Evolutionary conservation across 2,888 invertebrate species (phyloP).

Genomic region (Baronia brevicornis): DNA sequence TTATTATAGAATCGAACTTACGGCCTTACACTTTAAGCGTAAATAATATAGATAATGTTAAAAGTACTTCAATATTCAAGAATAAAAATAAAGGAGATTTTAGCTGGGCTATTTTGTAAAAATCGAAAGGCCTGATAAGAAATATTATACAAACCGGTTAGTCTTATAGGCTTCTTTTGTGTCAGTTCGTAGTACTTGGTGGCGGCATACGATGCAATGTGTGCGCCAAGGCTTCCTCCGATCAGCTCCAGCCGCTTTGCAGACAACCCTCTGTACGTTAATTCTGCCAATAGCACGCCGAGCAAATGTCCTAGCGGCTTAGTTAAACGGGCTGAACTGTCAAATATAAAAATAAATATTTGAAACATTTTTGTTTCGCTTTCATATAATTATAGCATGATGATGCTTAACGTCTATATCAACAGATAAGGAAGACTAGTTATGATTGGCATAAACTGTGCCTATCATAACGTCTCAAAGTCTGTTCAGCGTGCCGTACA

Average conservation of each 20-base stretch:
- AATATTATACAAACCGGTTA: conserved; percentile 34
- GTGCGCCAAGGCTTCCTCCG: conserved; percentile 60
- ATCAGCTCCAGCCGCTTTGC: conserved; percentile 42
- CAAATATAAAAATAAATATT: conserved; percentile 10
- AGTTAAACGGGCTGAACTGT: conserved; percentile 56
- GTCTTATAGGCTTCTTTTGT: conserved; percentile 38
- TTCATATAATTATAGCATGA: no score
- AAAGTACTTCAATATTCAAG: no score
- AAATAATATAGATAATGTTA: no score
- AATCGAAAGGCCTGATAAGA: background rate
- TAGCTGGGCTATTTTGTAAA: no score
- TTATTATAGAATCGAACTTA: no score
- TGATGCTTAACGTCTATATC: no score
- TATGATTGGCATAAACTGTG: no score
- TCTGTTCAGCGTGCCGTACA: no score
- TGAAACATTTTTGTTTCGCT: background rate
- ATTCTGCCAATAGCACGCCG: conserved; percentile 49
- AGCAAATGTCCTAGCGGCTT: conserved; percentile 49
- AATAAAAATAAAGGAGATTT: no score
- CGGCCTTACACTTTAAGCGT: no score
- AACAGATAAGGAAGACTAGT: no score
- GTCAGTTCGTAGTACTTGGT: conserved; percentile 40
- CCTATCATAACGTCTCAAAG: no score
- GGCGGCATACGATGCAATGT: conserved; percentile 50
- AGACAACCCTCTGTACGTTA: conserved; percentile 41